Percentiles rank a stretch among this genome's conserved stretches.
Conservation (phyloP, 2,888 invertebrate genomes). For the Rhorus exstirpatorius region DNA sequence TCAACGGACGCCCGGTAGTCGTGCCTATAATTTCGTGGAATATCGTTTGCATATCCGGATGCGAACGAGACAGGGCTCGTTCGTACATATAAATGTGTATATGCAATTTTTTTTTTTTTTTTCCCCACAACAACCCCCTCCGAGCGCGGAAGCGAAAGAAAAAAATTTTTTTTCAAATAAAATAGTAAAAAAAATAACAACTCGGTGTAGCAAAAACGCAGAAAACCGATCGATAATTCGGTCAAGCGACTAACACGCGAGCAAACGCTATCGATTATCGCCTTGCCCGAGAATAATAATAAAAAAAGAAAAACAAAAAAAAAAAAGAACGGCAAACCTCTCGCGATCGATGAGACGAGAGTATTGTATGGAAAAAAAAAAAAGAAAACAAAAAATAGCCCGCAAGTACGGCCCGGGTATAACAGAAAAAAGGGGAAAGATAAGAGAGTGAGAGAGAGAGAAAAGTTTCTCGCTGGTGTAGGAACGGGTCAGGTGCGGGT, state of each 20-base stretch:
- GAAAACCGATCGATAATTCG: constrained; percentile 42
- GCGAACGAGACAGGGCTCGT: constrained; percentile 39
- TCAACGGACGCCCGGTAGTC: not conserved
- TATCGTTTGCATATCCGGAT: constrained; percentile 40
- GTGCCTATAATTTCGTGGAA: constrained; percentile 52
- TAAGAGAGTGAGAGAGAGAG: constrained; percentile 12
- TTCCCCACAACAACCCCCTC: not conserved
- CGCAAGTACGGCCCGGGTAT: constrained; percentile 48
- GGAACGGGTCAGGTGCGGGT: constrained; percentile 38
- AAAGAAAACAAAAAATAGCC: constrained; percentile 10
- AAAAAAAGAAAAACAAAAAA: constrained; percentile 8
- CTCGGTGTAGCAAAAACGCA: too few species aligned
- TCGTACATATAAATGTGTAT: too few species aligned
- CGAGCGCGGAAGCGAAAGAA: constrained; percentile 8
- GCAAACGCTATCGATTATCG: constrained; percentile 55
- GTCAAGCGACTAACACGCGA: constrained; percentile 43
- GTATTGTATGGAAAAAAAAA: constrained; percentile 3
- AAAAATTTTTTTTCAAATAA: not conserved
- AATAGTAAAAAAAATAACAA: not conserved
- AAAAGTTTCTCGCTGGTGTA: constrained; percentile 13
- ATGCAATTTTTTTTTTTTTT: not conserved
- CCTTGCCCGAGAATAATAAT: not conserved
- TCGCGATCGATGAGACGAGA: constrained; percentile 41
- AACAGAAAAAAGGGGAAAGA: not conserved
- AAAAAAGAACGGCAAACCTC: constrained; percentile 22